Percentiles rank a stretch among this genome's conserved stretches.
These are phyloP conservation scores for Diarsia brunnea DNA, from an alignment of 2,888 invertebrate species.

Conservation along the genomic window DNA sequence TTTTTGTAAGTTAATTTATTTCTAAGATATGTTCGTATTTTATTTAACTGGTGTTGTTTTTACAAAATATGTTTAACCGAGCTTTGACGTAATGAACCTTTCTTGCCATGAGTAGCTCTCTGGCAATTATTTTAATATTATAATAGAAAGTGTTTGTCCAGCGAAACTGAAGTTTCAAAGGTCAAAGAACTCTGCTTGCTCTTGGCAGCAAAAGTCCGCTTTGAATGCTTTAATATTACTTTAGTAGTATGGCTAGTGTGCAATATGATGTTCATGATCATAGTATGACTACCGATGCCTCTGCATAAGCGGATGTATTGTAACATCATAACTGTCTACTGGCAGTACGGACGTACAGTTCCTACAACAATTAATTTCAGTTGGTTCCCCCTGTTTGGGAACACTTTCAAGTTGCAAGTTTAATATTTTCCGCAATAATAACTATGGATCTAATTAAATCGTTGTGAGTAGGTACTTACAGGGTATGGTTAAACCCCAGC, in stretches of 20 bases:
- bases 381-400: background rate
- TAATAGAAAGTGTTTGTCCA: background rate
- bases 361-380: background rate
- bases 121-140: conserved; percentile 29
- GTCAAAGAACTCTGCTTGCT: background rate
- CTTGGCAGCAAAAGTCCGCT: background rate
- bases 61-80: conserved; percentile 30
- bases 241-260: background rate
- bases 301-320: background rate
- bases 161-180: conserved; percentile 13
- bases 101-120: conserved; percentile 72
- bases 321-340: background rate
- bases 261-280: conserved; percentile 2
- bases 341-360: background rate
- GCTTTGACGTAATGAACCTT: conserved; percentile 6
- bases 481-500: conserved; percentile 12
- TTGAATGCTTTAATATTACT: background rate
- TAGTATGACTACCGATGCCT: background rate
- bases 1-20: conserved; percentile 32
- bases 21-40: conserved; percentile 25
- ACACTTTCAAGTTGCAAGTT: conserved; percentile 15
- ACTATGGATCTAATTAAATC: background rate
- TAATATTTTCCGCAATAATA: conserved; percentile 8
- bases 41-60: conserved; percentile 15
- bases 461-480: conserved; percentile 31